Evolutionary conservation across 2,113 vertebrate species (phyloP), one percentile per base, ranked within the genome.

Genomic region (Centrocercus urophasianus): DNA sequence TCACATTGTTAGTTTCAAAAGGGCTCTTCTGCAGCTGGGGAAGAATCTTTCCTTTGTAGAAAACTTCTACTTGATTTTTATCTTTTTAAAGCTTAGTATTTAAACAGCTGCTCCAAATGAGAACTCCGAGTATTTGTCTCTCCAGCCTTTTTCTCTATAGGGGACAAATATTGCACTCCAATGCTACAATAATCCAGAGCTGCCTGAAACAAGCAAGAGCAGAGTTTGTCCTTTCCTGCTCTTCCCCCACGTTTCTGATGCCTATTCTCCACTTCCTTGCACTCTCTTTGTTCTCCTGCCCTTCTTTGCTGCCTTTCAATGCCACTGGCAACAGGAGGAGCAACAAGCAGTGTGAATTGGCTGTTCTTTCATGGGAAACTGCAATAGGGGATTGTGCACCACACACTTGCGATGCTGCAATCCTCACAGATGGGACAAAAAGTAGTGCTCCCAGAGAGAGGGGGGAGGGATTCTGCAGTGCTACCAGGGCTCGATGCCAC

Each of bases 281-380:
- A 88, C 61, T 52, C 80, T 64, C 93, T 94, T 96, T 95, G 93
- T 93, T 91, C 59, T 87, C 34, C 40, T 63, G 72, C 72, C 83
- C 54, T 91, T 86, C 76, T 89, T 8, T 83, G 38, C 45, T 59
- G 82, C 48, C 82, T 91, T 95, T 91, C 90, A 94, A 14, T 67
- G 69, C 72, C 63, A 16, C 18, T 89, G 88, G 88, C 84, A 84
- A 69, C 43, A 54, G 86, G 75, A 77, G 90, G 56, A 85, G 76
- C 66, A 74, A 69, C 17, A 10, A 86, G 69, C 42, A 79, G 60
- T 0, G 1, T 65, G 80, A 72, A 78, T 81, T 73, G 54, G 69
- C 69, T 10, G 6, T 75, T 86, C 59, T 94, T 91, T 79, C 90
- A 54, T 94, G 88, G 90, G 92, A 94, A 93, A 82, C 63, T 71